Conservation (phyloP, 1,140 invertebrate species). For the Pinna nobilis region DNA sequence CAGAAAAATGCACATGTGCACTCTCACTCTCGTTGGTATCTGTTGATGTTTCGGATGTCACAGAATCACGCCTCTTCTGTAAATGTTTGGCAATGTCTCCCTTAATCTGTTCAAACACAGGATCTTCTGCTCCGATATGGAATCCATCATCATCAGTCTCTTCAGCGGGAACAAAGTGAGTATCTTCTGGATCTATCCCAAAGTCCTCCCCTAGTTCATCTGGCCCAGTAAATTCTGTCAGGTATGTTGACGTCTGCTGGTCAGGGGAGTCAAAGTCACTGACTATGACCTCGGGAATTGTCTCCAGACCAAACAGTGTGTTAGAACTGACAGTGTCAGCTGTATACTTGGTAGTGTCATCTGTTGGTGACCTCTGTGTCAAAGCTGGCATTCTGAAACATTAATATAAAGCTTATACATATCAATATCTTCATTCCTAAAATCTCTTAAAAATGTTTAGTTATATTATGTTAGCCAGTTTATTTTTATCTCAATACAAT, state of each 20-base stretch:
- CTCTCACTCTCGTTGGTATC: constrained; percentile 36
- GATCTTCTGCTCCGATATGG: constrained; percentile 39
- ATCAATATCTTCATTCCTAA: too few relatives aligned
- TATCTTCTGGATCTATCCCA: constrained; percentile 31
- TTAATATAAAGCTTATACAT: too few relatives aligned
- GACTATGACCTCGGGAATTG: too few relatives aligned
- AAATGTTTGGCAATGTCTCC: constrained; percentile 45
- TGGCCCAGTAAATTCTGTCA: constrained; percentile 28
- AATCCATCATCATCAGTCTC: constrained; percentile 17
- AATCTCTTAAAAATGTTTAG: too few relatives aligned
- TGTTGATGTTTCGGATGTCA: constrained; percentile 4
- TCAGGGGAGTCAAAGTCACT: too few relatives aligned
- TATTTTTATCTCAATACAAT: too few relatives aligned
- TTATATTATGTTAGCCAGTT: too few relatives aligned
- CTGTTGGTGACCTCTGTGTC: too few relatives aligned
- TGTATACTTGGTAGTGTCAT: too few relatives aligned
- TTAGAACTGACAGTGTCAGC: too few relatives aligned
- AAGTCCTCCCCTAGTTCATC: constrained; percentile 45
- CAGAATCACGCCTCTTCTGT: constrained; percentile 32
- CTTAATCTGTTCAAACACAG: constrained; percentile 59
- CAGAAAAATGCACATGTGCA: constrained; percentile 51
- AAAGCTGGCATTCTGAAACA: too few relatives aligned
- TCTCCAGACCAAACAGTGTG: too few relatives aligned
- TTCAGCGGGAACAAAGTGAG: constrained; percentile 19
- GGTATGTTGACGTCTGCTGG: not conserved